These are phyloP conservation scores for Podarcis muralis DNA, from an alignment of 2,113 vertebrate species.

Conservation along the genomic window DNA sequence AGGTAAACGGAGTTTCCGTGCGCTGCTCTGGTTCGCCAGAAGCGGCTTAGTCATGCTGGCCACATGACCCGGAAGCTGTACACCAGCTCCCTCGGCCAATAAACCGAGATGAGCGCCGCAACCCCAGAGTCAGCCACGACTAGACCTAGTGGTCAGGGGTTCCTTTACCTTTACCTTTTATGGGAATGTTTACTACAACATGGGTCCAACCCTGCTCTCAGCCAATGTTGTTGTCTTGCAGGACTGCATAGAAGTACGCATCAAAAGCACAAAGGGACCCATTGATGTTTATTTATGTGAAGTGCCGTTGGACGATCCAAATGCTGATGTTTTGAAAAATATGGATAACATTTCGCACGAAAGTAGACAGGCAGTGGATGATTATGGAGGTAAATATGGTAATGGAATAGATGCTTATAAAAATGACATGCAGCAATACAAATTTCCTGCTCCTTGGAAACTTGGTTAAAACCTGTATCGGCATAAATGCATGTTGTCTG, in stretches of 20 bases:
- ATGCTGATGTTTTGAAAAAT: conserved; percentile 18
- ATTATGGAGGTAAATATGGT: conserved; percentile 50
- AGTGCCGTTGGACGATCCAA: conserved; percentile 59
- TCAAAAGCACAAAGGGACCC: conserved; percentile 87
- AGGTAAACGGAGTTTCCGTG: too few relatives aligned
- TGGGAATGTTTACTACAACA: not conserved
- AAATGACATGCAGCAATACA: not conserved
- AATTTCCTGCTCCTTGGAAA: not conserved
- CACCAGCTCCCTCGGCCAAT: too few relatives aligned
- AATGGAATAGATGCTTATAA: not conserved
- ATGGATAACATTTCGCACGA: conserved; percentile 20
- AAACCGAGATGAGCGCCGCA: too few relatives aligned
- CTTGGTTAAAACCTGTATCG: not conserved
- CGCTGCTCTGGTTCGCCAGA: too few relatives aligned
- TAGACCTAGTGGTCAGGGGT: too few relatives aligned
- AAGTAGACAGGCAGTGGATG: not conserved
- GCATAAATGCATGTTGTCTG: not conserved
- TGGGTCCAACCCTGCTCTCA: not conserved
- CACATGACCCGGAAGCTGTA: too few relatives aligned
- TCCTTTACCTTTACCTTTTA: too few relatives aligned
- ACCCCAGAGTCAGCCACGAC: too few relatives aligned
- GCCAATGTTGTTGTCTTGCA: conserved; percentile 55
- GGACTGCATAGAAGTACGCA: conserved; percentile 86
- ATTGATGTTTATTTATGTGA: conserved; percentile 84
- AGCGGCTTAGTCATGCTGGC: too few relatives aligned